phyloP scores from a whole-genome alignment of 2,113 vertebrate genomes.

The Riparia riparia region DNA sequence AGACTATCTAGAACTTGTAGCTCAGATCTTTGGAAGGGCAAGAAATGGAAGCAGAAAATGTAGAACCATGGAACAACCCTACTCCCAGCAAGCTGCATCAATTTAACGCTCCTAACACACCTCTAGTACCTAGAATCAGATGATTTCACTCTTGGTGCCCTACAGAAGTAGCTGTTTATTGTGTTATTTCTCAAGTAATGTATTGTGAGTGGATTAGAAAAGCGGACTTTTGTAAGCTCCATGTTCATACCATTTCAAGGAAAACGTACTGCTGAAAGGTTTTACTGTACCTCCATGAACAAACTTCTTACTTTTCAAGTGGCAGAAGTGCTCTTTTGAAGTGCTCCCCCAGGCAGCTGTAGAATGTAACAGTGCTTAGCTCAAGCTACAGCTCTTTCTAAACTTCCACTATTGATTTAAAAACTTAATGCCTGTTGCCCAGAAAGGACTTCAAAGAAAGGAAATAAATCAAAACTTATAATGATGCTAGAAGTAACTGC shows the following conservation, averaged over 20 bases:
- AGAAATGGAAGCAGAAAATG: background rate
- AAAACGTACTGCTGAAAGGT: slow-evolving; percentile 40
- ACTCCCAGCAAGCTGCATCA: background rate
- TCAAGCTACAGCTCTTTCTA: slow-evolving; percentile 63
- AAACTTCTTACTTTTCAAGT: slow-evolving; percentile 70
- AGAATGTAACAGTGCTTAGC: slow-evolving; percentile 65
- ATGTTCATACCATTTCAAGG: slow-evolving; percentile 10
- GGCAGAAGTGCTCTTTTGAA: slow-evolving; percentile 70
- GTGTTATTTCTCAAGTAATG: background rate
- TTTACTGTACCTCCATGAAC: slow-evolving; percentile 50
- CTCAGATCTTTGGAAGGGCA: background rate
- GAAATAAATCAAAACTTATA: slow-evolving; percentile 62
- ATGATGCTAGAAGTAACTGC: slow-evolving; percentile 56
- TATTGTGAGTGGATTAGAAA: background rate
- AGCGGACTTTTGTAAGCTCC: background rate
- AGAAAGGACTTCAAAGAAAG: slow-evolving; percentile 74
- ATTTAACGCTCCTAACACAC: background rate
- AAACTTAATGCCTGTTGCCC: slow-evolving; percentile 70
- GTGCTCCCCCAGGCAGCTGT: slow-evolving; percentile 63
- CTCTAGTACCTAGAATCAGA: background rate
- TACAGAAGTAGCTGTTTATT: background rate
- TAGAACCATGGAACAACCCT: background rate
- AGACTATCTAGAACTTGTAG: background rate
- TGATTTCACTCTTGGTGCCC: background rate
- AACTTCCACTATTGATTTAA: slow-evolving; percentile 72